Conservation (phyloP, 2,113 vertebrate genomes). For the Podarcis cretensis region DNA sequence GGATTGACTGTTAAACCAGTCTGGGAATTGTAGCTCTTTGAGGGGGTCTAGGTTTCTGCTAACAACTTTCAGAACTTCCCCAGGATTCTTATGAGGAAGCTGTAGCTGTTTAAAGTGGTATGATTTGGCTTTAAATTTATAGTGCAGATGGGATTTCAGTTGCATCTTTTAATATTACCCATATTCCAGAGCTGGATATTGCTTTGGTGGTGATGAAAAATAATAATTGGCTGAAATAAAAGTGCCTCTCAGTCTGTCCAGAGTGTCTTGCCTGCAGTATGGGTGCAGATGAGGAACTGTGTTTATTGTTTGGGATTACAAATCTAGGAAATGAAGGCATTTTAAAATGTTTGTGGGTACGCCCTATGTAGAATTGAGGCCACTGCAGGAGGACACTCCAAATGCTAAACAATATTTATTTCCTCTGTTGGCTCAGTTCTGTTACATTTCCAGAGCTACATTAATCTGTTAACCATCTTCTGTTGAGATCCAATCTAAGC, state of each 20-base stretch:
- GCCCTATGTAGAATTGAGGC: not conserved
- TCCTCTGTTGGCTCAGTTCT: not conserved
- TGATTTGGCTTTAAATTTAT: too few relatives aligned
- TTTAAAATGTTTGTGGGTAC: not conserved
- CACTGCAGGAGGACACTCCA: not conserved
- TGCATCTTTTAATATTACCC: not conserved
- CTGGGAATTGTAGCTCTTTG: too few relatives aligned
- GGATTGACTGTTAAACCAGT: too few relatives aligned
- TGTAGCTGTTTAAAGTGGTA: too few relatives aligned
- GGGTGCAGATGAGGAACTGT: not conserved
- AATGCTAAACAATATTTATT: not conserved
- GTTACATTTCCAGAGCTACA: not conserved
- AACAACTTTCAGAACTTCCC: too few relatives aligned
- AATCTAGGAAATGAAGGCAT: not conserved
- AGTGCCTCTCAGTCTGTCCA: not conserved
- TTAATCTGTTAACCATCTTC: not conserved
- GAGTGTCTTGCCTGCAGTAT: not conserved
- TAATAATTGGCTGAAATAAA: not conserved
- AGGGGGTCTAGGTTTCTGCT: too few relatives aligned
- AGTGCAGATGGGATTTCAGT: too few relatives aligned
- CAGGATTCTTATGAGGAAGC: too few relatives aligned
- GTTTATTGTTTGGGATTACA: not conserved
- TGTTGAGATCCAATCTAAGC: not conserved
- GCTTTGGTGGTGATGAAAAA: not conserved
- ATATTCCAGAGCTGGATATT: not conserved